Evolutionary conservation across 2,797 vertebrate genomes (phyloP).

Genomic region (Furcifer pardalis): DNA sequence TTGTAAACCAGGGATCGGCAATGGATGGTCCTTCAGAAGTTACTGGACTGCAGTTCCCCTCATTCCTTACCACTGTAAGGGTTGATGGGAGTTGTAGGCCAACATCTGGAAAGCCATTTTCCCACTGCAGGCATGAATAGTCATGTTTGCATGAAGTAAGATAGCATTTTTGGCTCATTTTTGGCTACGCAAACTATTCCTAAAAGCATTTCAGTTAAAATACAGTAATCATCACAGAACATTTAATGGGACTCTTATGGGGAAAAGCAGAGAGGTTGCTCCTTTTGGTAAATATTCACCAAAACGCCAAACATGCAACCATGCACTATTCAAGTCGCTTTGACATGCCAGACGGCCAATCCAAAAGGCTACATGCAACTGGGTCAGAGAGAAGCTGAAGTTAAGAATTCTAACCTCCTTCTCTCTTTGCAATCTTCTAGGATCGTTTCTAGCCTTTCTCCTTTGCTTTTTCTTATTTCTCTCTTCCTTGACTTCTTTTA

Average conservation of each 20-base stretch:
- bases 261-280: not conserved
- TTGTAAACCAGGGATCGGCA: not conserved
- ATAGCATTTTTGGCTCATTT: not conserved
- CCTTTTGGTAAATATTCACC: slow-evolving; percentile 40
- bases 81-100: not conserved
- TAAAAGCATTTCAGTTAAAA: not conserved
- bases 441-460: slow-evolving; percentile 82
- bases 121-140: not conserved
- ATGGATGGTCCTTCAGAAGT: too few species aligned
- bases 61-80: not conserved
- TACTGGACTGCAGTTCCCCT: not conserved
- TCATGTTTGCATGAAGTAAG: not conserved
- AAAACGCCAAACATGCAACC: slow-evolving; percentile 52
- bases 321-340: slow-evolving; percentile 35
- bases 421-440: slow-evolving; percentile 83
- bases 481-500: slow-evolving; percentile 78
- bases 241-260: not conserved
- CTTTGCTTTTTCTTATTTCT: slow-evolving; percentile 82
- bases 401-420: slow-evolving; percentile 84
- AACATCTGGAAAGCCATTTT: not conserved
- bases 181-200: not conserved
- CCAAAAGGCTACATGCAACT: slow-evolving; percentile 46
- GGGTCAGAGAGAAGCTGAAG: slow-evolving; percentile 35
- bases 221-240: not conserved
- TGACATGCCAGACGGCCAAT: not conserved